phyloP scores from a whole-genome alignment of 2,888 invertebrate species.

The Opisthograptis luteolata region DNA sequence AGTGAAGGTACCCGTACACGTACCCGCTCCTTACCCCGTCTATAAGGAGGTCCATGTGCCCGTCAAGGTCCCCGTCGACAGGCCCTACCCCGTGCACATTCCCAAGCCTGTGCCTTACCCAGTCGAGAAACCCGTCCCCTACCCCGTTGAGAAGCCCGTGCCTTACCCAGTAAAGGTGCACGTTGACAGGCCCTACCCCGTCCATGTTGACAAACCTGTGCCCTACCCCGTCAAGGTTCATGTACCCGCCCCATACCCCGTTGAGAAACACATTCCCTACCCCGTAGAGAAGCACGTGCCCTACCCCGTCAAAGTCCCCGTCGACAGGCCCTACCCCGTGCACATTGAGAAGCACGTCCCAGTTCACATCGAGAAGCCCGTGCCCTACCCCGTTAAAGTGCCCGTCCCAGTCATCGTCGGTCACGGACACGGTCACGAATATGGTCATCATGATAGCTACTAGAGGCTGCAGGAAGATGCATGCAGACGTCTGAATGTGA shows the following conservation, averaged over 20 bases:
- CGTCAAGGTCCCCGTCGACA: constrained; percentile 87
- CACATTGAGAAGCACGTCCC: constrained; percentile 87
- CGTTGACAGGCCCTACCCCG: constrained; percentile 83
- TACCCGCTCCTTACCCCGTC: constrained; percentile 87
- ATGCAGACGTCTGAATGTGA: constrained; percentile 82
- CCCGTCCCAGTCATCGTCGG: constrained; percentile 80
- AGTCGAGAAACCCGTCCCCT: constrained; percentile 84
- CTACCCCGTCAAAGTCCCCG: constrained; percentile 86
- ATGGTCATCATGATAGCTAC: constrained; percentile 81
- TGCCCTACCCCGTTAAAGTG: constrained; percentile 87
- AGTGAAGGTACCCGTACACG: constrained; percentile 85
- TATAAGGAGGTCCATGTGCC: constrained; percentile 83
- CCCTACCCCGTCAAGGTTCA: constrained; percentile 87
- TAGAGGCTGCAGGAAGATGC: constrained; percentile 83
- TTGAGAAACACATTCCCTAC: constrained; percentile 85
- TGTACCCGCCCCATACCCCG: constrained; percentile 86
- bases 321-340: constrained; percentile 86
- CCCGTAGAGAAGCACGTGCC: constrained; percentile 88
- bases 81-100: constrained; percentile 86
- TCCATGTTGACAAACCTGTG: constrained; percentile 73
- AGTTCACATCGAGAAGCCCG: constrained; percentile 85
- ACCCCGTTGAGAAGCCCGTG: constrained; percentile 67
- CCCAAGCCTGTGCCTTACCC: constrained; percentile 86
- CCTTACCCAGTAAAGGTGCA: constrained; percentile 86
- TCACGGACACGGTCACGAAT: constrained; percentile 76